Evolutionary conservation across 2,797 vertebrate genomes (phyloP).

Genomic region (Halcyon badia): DNA sequence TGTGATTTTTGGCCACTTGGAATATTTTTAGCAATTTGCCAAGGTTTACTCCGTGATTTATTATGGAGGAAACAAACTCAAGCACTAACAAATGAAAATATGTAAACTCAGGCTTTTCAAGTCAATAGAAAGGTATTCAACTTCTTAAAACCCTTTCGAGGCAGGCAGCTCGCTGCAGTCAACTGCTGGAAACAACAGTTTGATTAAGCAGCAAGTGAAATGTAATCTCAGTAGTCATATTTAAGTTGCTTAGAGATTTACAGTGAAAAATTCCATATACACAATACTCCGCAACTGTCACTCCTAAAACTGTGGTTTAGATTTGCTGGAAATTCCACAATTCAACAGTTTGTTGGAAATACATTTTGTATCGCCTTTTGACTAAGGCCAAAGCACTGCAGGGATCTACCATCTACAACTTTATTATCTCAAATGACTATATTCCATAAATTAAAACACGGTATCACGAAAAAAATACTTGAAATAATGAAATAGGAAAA

Average conservation of each 20-base stretch:
- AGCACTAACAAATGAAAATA: constrained; percentile 76
- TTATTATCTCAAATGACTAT: neutral
- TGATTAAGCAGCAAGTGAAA: constrained; percentile 16
- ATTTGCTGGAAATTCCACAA: neutral
- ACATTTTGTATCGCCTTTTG: neutral
- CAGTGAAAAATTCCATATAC: neutral
- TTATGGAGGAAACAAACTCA: constrained; percentile 74
- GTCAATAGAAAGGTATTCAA: constrained; percentile 68
- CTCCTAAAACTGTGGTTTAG: neutral
- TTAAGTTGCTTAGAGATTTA: neutral
- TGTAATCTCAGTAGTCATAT: neutral
- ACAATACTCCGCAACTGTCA: neutral
- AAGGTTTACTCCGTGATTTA: constrained; percentile 71
- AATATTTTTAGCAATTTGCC: constrained; percentile 69
- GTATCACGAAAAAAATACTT: neutral
- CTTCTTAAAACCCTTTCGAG: neutral
- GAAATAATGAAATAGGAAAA: neutral
- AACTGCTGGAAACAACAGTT: neutral
- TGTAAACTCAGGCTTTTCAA: constrained; percentile 63
- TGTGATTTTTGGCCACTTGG: constrained; percentile 74
- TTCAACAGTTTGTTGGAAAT: neutral
- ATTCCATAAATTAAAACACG: neutral
- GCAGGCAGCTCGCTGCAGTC: neutral
- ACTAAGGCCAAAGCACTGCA: neutral
- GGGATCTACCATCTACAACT: neutral